Evolutionary conservation across 2,113 vertebrate genomes (phyloP), one percentile per base, ranked within the genome.

Genomic region (Nyctibius bracteatus): DNA sequence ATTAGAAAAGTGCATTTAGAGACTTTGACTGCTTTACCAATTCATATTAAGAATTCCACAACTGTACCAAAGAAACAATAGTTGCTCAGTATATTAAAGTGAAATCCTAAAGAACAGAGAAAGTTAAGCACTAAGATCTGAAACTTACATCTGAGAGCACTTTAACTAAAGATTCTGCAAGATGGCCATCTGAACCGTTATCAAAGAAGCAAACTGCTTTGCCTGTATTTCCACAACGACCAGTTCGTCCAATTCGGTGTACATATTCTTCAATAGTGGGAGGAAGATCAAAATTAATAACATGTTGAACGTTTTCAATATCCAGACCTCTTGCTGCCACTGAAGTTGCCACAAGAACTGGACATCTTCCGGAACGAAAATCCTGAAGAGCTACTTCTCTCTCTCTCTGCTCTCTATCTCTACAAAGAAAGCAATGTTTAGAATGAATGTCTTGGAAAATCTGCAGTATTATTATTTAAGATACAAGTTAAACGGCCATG

Each of bases 211-310:
- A 98, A 96, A 99, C 86, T 0, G 99, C 99, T 92, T 96, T 98
- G 59, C 99, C 99, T 9, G 41, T 98, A 95, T 99, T 99, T 27
- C 99, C 99, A 61, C 99, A 99, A 49, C 99, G 99, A 20, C 99
- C 99, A 18, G 99, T 99, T 70, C 99, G 98, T 39, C 99, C 99
- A 58, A 99, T 99, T 37, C 99, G 98, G 94, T 99, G 99, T 57
- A 99, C 99, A 5, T 99, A 99, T 19, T 99, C 99, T 7, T 99
- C 99, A 15, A 99, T 98, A 78, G 96, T 97, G 51, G 97, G 97
- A 19, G 99, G 99, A 41, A 99, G 98, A 86, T 99, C 99, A 96
- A 98, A 99, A 97, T 99, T 99, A 73, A 99, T 98, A 77, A 99
- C 99, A 11, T 99, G 98, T 77, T 99, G 99, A 65, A 99, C 99